Conservation (phyloP, 2,888 invertebrate species). For the Morpho achilles region DNA sequence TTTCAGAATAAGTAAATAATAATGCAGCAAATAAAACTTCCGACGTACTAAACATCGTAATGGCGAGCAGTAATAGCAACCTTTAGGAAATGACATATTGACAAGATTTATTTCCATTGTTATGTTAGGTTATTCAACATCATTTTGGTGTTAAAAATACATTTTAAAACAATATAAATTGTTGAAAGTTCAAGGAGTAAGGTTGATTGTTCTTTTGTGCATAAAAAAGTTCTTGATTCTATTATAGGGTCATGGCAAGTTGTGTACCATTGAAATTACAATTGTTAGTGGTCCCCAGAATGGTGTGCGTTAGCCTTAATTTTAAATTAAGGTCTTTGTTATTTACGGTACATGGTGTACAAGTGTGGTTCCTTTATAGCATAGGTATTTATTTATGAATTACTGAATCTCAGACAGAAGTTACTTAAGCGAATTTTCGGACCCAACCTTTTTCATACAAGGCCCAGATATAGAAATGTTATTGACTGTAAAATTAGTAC, state of each 20-base stretch:
- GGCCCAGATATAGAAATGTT: too few species aligned
- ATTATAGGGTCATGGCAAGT: conserved; percentile 15
- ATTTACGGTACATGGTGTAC: neutral
- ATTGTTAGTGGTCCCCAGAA: conserved; percentile 9
- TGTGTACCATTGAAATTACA: conserved; percentile 11
- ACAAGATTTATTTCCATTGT: conserved; percentile 6
- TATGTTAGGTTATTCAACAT: neutral
- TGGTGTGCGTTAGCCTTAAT: conserved; percentile 16
- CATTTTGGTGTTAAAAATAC: conserved; percentile 4
- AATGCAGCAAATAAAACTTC: too few species aligned
- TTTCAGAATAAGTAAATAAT: too few species aligned
- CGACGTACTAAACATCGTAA: too few species aligned
- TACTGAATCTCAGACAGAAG: too few species aligned
- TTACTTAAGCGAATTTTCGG: too few species aligned
- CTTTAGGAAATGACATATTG: neutral
- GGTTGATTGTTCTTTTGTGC: conserved; percentile 3
- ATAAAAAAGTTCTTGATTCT: conserved; percentile 1
- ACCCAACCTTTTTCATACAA: too few species aligned
- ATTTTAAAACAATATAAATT: conserved; percentile 14
- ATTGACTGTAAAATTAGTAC: too few species aligned
- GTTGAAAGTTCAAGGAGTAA: conserved; percentile 7
- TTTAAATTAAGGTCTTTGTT: conserved; percentile 16
- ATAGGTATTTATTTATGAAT: too few species aligned
- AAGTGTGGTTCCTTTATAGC: too few species aligned
- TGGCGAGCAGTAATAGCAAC: too few species aligned